Evolutionary conservation across 2,113 vertebrate species (phyloP), one percentile per base, ranked within the genome.

Genomic region (Varanus komodoensis): DNA sequence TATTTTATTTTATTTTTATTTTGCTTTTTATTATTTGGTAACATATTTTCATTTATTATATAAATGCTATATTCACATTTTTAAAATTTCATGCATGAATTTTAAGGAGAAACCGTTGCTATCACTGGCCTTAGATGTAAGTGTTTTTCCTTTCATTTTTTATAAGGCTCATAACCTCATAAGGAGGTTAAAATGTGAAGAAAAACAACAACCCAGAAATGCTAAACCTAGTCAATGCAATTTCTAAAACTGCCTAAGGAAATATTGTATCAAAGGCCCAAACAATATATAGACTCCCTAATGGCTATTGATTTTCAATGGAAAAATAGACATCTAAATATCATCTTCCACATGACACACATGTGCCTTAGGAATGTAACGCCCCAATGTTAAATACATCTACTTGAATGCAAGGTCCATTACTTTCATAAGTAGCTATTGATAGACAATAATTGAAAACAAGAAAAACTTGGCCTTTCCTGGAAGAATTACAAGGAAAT

Each of bases 171-270:
- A 44, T 44, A 44, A 1, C 38, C 38, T 44, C 38, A 44, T 44
- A 44, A 44, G 38, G 38, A 44, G 38, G 38, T 44, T 44, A 92
- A 73, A 88, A 95, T 50, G 9, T 27, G 27, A 94, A 86, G 3
- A 19, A 88, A 95, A 96, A 92, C 95, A 94, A 93, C 44, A 91
- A 92, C 6, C 8, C 23, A 77, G n/a, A 29, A 48, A 79, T 5
- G 8, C 6, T 71, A 69, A 81, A 81, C 32, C 44, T 50, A 68
- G 48, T 17, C 15, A 6, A 48, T 87, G n/a, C 19, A 73, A 71
- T 25, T 84, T 75, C 73, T 8, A 81, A 81, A 81, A 75, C 64
- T 25, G 81, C 38, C 44, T 32, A 84, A 48, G 81, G 71, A 89
- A 82, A 54, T 77, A 52, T 50, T 77, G 52, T 83, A 17, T 83